phyloP scores from a whole-genome alignment of 1,140 invertebrate species.

The Adelges cooleyi region DNA sequence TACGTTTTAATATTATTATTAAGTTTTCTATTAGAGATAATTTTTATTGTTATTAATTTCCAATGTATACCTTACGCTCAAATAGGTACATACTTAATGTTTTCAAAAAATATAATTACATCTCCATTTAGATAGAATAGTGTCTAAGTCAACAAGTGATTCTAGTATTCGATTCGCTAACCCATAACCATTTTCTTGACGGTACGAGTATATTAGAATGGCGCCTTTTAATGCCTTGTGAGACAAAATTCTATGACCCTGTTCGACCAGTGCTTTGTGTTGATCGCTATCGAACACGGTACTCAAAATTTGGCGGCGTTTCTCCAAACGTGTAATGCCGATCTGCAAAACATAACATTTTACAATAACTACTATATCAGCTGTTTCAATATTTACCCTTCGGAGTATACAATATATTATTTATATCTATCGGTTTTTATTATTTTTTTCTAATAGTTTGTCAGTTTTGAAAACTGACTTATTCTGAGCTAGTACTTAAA shows the following conservation, averaged over 20 bases:
- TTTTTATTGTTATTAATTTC: too few species aligned
- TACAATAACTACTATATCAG: too few species aligned
- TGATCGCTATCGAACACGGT: conserved; percentile 74
- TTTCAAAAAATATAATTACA: conserved; percentile 56
- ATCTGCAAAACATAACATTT: too few species aligned
- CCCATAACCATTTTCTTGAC: conserved; percentile 91
- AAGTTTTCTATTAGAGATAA: background rate
- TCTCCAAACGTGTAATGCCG: conserved; percentile 39
- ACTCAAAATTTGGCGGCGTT: conserved; percentile 69
- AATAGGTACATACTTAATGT: background rate
- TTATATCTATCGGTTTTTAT: too few species aligned
- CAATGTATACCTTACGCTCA: too few species aligned
- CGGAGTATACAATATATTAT: too few species aligned
- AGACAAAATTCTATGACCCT: conserved; percentile 80
- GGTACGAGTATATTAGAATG: conserved; percentile 93
- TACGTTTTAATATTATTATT: conserved; percentile 23
- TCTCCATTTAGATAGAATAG: conserved; percentile 97
- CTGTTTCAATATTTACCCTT: too few species aligned
- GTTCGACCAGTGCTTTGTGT: conserved; percentile 64
- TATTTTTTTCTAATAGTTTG: too few species aligned
- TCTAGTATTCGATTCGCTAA: conserved; percentile 91
- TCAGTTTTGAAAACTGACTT: too few species aligned
- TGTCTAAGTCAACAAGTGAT: conserved; percentile 94
- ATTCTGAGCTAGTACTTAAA: too few species aligned
- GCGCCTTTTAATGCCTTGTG: conserved; percentile 88